Percentiles rank a stretch among this genome's conserved stretches.
These are phyloP conservation scores for Spinibarbus caldwelli DNA, from an alignment of 2,797 vertebrate species.

Conservation along the genomic window DNA sequence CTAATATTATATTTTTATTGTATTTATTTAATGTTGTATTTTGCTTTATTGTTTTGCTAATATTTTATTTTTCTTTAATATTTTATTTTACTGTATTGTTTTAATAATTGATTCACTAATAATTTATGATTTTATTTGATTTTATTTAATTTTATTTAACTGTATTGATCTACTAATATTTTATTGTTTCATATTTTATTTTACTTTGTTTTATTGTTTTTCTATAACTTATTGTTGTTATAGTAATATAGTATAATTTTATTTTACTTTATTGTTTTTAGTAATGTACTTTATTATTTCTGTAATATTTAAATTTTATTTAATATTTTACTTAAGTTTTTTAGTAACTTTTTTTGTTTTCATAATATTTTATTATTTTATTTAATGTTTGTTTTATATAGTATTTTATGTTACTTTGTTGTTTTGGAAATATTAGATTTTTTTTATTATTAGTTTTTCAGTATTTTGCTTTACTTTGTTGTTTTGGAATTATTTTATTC, in stretches of 20 bases:
- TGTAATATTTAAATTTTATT: background rate
- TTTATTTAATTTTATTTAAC: too few relatives aligned
- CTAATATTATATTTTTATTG: background rate
- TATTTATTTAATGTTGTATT: background rate
- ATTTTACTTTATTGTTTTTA: background rate
- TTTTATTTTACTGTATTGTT: background rate
- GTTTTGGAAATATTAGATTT: too few relatives aligned
- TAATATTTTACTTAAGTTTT: background rate
- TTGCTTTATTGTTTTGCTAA: background rate
- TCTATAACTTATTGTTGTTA: too few relatives aligned
- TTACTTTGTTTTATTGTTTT: background rate
- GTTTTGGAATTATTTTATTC: background rate
- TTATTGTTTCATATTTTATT: too few relatives aligned
- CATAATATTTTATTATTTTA: background rate
- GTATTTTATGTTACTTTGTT: too few relatives aligned
- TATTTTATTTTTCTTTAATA: background rate
- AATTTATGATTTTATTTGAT: too few relatives aligned
- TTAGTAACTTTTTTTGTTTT: background rate
- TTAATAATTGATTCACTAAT: background rate
- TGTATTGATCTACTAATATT: too few relatives aligned
- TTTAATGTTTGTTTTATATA: background rate
- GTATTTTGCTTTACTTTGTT: background rate
- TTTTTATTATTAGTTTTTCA: too few relatives aligned
- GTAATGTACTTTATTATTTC: background rate
- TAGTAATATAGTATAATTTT: background rate